Conservation (phyloP, 2,888 invertebrate genomes). For the Drosophila infuscata region DNA sequence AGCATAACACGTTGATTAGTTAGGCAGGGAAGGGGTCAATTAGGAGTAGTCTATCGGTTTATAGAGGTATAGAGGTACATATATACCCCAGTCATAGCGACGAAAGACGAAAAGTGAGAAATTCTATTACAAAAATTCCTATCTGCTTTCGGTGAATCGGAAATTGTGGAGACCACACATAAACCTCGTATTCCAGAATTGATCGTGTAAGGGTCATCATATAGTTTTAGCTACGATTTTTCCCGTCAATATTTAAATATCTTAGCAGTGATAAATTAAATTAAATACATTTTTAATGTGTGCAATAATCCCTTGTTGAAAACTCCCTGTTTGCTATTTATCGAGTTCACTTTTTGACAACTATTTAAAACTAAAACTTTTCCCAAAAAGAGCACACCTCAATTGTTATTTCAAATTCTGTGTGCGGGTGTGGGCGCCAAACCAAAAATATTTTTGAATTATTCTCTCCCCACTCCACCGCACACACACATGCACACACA, state of each 20-base stretch:
- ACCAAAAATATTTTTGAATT: not conserved
- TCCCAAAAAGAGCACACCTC: not conserved
- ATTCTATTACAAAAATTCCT: not conserved
- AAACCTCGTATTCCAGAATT: not conserved
- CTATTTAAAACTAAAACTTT: not conserved
- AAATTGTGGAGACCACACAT: not conserved
- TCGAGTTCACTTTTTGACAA: not conserved
- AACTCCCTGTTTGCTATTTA: not conserved
- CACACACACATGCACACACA: not conserved
- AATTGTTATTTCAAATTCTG: not conserved
- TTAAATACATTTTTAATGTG: not conserved
- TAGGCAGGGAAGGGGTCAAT: not conserved
- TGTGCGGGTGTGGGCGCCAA: not conserved
- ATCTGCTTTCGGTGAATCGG: not conserved
- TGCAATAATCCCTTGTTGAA: not conserved
- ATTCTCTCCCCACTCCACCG: not conserved
- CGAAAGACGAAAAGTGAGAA: not conserved
- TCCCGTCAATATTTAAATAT: not conserved
- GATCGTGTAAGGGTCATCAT: not conserved
- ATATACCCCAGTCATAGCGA: too few species aligned
- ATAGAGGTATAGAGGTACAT: too few species aligned
- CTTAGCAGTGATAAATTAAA: not conserved
- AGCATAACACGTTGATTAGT: not conserved
- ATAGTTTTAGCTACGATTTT: not conserved
- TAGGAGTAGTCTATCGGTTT: not conserved